phyloP scores from a whole-genome alignment of 2,113 vertebrate genomes.

The Leptobrachium ailaonicum region DNA sequence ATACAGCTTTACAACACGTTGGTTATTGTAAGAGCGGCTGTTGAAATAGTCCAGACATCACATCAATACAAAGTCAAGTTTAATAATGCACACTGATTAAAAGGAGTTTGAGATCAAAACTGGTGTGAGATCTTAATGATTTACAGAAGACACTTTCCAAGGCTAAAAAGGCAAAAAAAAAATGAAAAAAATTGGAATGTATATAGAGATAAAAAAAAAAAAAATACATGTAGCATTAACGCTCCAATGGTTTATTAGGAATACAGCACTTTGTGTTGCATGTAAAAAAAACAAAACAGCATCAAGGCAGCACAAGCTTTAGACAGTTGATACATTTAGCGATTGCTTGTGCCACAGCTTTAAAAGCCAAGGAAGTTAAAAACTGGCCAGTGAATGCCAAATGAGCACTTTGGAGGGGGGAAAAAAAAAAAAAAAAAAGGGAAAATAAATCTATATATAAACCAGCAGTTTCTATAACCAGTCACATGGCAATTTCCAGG shows the following conservation, averaged over 20 bases:
- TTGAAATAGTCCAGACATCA: constrained; percentile 1
- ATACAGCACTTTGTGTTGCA: no score
- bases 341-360: no score
- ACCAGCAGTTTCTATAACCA: constrained; percentile 16
- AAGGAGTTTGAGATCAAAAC: background rate
- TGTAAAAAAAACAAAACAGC: no score
- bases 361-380: background rate
- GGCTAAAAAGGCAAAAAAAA: no score
- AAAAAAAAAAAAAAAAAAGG: no score
- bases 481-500: background rate
- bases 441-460: background rate
- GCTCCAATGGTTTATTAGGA: no score
- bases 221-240: no score
- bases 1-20: no score
- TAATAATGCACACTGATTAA: background rate
- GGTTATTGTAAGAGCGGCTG: background rate
- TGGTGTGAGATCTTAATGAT: background rate
- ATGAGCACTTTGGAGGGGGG: background rate
- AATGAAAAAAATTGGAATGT: constrained; percentile 12
- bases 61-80: background rate
- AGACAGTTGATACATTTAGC: no score
- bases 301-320: no score
- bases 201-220: background rate
- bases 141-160: background rate
- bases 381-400: constrained; percentile 1